These are phyloP conservation scores for Holacanthella duospinosa DNA, from an alignment of 2,888 invertebrate genomes.

Conservation along the genomic window DNA sequence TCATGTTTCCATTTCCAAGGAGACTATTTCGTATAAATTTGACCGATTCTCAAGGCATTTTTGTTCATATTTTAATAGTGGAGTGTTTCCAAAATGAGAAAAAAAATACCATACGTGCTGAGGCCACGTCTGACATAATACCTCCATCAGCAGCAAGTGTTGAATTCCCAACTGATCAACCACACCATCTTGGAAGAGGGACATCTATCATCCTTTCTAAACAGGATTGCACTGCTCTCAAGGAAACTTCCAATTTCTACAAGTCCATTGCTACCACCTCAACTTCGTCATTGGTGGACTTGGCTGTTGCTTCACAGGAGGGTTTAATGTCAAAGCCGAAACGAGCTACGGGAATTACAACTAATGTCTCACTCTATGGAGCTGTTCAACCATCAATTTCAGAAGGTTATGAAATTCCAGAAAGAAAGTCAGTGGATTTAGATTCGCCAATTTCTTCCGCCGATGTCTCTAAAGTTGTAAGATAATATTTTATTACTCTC, in stretches of 20 bases:
- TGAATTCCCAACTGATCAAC: not conserved
- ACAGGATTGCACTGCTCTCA: not conserved
- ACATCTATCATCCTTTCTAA: not conserved
- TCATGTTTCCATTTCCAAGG: conserved; percentile 4
- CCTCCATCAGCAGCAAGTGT: not conserved
- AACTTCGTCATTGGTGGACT: not conserved
- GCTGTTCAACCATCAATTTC: not conserved
- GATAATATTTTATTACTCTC: not conserved
- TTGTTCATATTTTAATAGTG: conserved; percentile 15
- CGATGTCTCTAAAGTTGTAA: not conserved
- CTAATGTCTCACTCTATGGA: not conserved
- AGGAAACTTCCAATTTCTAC: not conserved
- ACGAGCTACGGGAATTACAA: not conserved
- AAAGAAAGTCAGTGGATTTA: not conserved
- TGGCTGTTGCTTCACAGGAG: not conserved
- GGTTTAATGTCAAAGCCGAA: not conserved
- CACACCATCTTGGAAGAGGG: not conserved
- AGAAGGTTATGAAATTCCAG: not conserved
- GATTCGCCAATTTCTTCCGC: not conserved
- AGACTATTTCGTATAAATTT: not conserved
- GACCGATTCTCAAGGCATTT: conserved; percentile 7
- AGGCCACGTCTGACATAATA: not conserved
- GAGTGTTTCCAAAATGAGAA: conserved; percentile 11
- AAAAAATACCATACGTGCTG: not conserved
- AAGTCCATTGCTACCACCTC: conserved; percentile 4